A percentile compares a stretch with the other conserved stretches of the same genome.
Evolutionary conservation across 2,888 invertebrate species (phyloP).

Genomic region (Drosophila limbata): DNA sequence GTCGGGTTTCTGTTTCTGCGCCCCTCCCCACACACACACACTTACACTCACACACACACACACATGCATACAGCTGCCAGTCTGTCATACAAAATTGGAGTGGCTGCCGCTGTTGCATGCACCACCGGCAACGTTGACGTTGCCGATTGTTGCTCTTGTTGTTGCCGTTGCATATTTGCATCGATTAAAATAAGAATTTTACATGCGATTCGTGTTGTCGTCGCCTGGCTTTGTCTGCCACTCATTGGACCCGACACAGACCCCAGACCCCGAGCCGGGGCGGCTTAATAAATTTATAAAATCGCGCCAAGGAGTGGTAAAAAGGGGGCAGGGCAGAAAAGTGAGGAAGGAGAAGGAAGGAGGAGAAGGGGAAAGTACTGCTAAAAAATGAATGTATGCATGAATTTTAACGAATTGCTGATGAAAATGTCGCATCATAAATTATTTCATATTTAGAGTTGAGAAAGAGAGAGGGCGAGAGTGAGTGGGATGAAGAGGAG

Average conservation of each 20-base stretch:
- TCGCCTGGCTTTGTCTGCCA: conserved; percentile 78
- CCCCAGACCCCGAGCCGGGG: conserved; percentile 22
- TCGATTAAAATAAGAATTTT: conserved; percentile 82
- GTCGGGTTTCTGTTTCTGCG: conserved; percentile 54
- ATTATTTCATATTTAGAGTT: conserved; percentile 81
- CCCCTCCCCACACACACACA: conserved; percentile 30
- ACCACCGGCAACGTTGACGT: conserved; percentile 52
- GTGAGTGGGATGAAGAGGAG: conserved; percentile 7
- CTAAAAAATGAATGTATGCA: conserved; percentile 78
- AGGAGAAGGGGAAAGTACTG: conserved; percentile 26
- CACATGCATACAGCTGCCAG: conserved; percentile 22
- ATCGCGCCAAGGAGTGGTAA: conserved; percentile 51
- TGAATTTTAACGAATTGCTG: conserved; percentile 83
- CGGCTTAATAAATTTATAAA: conserved; percentile 79
- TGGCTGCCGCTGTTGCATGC: conserved; percentile 69
- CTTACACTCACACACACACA: conserved; percentile 10
- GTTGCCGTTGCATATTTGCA: conserved; percentile 75
- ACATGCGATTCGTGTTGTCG: conserved; percentile 82
- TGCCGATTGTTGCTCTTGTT: conserved; percentile 41
- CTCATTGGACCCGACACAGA: conserved; percentile 43
- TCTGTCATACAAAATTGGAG: conserved; percentile 65
- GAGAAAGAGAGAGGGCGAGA: conserved; percentile 8
- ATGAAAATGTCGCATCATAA: conserved; percentile 84
- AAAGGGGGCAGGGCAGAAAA: not conserved
- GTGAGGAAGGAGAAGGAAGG: not conserved